Percentiles rank a stretch among this genome's conserved stretches.
These are phyloP conservation scores for Trichonephila clavipes DNA, from an alignment of 1,140 invertebrate genomes.

Conservation along the genomic window DNA sequence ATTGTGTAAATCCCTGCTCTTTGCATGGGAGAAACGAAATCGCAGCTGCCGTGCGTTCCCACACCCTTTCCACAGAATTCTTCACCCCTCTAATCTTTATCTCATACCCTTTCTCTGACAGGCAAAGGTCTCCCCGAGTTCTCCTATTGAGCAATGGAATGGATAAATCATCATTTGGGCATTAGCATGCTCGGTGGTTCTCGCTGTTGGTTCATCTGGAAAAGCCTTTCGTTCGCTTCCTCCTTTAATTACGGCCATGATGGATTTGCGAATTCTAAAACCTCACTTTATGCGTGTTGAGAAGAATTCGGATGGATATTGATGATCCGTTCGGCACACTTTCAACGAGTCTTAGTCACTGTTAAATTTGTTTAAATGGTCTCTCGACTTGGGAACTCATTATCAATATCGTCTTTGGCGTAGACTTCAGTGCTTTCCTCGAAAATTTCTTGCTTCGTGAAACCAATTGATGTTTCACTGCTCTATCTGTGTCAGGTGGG, in stretches of 20 bases:
- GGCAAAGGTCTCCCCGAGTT: conserved; percentile 4
- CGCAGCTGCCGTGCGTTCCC: conserved; percentile 39
- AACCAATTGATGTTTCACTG: not conserved
- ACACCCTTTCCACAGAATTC: conserved; percentile 1
- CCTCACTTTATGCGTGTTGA: conserved; percentile 40
- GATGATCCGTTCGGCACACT: conserved; percentile 2
- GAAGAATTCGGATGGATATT: conserved; percentile 49
- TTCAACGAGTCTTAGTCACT: not conserved
- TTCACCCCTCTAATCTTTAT: conserved; percentile 39
- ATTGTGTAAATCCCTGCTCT: conserved; percentile 46
- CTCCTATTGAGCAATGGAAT: conserved; percentile 8
- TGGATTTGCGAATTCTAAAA: conserved; percentile 53
- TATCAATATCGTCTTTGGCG: not conserved
- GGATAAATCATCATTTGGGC: conserved; percentile 56
- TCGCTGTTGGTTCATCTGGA: conserved; percentile 21
- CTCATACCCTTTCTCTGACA: conserved; percentile 2
- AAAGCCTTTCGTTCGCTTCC: conserved; percentile 22
- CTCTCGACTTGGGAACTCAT: not conserved
- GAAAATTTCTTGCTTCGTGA: not conserved
- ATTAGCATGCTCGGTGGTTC: conserved; percentile 32
- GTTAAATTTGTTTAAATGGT: conserved; percentile 28
- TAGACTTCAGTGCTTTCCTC: not conserved
- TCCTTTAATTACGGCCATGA: conserved; percentile 54
- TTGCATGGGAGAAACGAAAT: conserved; percentile 43
- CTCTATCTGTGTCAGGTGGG: not conserved